Percentiles rank a stretch among this genome's conserved stretches.
Evolutionary conservation across 2,113 vertebrate genomes (phyloP).

Genomic region (Gadus chalcogrammus): DNA sequence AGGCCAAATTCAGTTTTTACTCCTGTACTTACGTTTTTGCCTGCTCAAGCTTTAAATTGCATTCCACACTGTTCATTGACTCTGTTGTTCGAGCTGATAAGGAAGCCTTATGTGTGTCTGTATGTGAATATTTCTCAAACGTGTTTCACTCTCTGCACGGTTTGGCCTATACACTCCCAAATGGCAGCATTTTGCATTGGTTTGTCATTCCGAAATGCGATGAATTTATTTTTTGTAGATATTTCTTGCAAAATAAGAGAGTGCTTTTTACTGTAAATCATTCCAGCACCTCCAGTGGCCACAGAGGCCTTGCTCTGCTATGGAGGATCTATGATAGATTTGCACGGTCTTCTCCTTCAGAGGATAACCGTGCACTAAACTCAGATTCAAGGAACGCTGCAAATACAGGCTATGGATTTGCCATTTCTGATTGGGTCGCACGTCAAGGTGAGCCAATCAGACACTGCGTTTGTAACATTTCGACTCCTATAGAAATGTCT

Average conservation of each 20-base stretch:
- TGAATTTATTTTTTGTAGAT: conserved; percentile 50
- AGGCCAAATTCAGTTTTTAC: not conserved
- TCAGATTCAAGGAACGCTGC: too few relatives aligned
- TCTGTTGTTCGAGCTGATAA: not conserved
- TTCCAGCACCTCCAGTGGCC: conserved; percentile 41
- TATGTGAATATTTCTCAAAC: not conserved
- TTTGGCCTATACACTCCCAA: not conserved
- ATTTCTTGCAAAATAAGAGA: conserved; percentile 46
- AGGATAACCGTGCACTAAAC: too few relatives aligned
- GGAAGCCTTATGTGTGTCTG: not conserved
- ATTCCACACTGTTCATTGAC: not conserved
- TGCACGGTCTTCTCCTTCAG: conserved; percentile 6
- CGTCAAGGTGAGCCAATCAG: too few relatives aligned
- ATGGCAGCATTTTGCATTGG: conserved; percentile 30
- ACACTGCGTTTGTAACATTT: too few relatives aligned
- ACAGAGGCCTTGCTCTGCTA: conserved; percentile 24
- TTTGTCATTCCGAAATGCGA: conserved; percentile 49
- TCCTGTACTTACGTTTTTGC: not conserved
- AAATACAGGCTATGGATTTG: too few relatives aligned
- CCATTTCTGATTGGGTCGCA: too few relatives aligned
- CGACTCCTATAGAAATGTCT: too few relatives aligned
- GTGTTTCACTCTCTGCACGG: not conserved
- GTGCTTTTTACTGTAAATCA: conserved; percentile 67
- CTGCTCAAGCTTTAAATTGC: not conserved
- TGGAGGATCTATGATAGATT: conserved; percentile 14